These are phyloP conservation scores for Trichogramma dendrolimi DNA, from an alignment of 2,888 invertebrate species.

Conservation along the genomic window DNA sequence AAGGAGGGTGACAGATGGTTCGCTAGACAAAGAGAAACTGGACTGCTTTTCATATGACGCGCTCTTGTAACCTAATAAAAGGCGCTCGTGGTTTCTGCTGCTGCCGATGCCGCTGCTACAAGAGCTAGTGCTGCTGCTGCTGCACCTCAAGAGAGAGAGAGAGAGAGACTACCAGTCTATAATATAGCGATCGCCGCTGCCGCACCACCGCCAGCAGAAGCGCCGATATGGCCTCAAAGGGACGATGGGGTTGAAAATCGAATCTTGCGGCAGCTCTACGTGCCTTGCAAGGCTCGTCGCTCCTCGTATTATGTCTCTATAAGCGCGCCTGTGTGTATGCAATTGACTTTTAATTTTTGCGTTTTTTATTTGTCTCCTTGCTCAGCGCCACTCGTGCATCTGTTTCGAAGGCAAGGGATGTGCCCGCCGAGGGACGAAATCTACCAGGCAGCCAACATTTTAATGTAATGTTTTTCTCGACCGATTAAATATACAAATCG, in stretches of 20 bases:
- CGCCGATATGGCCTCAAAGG: conserved; percentile 9
- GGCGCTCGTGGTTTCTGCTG: conserved; percentile 13
- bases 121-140: no score
- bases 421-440: no score
- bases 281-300: neutral
- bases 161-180: no score
- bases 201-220: no score
- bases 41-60: conserved; percentile 35
- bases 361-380: conserved; percentile 4
- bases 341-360: conserved; percentile 21
- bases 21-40: conserved; percentile 42
- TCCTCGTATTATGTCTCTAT: neutral
- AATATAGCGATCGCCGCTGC: no score
- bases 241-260: conserved; percentile 43
- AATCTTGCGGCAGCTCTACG: conserved; percentile 31
- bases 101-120: no score
- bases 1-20: conserved; percentile 44
- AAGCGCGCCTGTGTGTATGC: neutral
- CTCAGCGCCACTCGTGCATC: conserved; percentile 3
- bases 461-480: no score
- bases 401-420: conserved; percentile 1
- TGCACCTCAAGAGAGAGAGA: no score
- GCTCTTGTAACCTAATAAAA: conserved; percentile 43
- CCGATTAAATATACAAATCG: no score
- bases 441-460: no score